These are phyloP conservation scores for Porites evermanni DNA, from an alignment of 92 coral and sea anemone genomes.

Conservation along the genomic window DNA sequence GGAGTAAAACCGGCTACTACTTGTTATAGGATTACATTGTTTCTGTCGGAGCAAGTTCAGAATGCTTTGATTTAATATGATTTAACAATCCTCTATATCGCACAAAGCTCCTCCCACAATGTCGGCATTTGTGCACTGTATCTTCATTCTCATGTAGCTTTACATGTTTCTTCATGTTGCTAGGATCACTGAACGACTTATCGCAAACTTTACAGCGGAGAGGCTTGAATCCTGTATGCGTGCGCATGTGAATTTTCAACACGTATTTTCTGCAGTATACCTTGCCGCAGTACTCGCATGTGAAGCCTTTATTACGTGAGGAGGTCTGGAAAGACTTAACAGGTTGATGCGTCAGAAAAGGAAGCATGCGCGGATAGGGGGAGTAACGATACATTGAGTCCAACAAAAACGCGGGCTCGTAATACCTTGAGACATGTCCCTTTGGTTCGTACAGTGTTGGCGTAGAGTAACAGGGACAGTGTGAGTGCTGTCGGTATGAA, in stretches of 20 bases:
- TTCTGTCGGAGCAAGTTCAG: constrained; percentile 47
- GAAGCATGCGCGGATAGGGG: constrained; percentile 53
- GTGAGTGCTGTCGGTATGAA: constrained; percentile 3
- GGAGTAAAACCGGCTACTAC: too few species aligned
- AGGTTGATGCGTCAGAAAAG: constrained; percentile 48
- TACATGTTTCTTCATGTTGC: constrained; percentile 98
- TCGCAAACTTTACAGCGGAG: constrained; percentile 95
- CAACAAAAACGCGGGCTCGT: constrained; percentile 52
- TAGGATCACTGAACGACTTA: constrained; percentile 98
- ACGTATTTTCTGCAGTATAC: constrained; percentile 98
- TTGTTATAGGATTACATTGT: neutral
- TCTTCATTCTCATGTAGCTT: constrained; percentile 94
- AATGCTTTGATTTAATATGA: constrained; percentile 87
- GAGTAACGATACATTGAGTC: constrained; percentile 61
- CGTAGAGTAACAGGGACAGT: constrained; percentile 21
- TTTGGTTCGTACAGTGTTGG: neutral
- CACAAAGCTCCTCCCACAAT: constrained; percentile 94
- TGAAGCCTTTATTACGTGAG: constrained; percentile 80
- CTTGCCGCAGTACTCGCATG: constrained; percentile 97
- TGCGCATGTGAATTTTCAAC: constrained; percentile 97
- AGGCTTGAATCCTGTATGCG: constrained; percentile 99
- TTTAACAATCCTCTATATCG: constrained; percentile 85
- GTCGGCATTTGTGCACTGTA: constrained; percentile 91
- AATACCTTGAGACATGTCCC: constrained; percentile 3
- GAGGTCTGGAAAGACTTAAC: constrained; percentile 41